Base-by-base conservation (phyloP, 2,113 vertebrate genomes). In the Nicator chloris region DNA sequence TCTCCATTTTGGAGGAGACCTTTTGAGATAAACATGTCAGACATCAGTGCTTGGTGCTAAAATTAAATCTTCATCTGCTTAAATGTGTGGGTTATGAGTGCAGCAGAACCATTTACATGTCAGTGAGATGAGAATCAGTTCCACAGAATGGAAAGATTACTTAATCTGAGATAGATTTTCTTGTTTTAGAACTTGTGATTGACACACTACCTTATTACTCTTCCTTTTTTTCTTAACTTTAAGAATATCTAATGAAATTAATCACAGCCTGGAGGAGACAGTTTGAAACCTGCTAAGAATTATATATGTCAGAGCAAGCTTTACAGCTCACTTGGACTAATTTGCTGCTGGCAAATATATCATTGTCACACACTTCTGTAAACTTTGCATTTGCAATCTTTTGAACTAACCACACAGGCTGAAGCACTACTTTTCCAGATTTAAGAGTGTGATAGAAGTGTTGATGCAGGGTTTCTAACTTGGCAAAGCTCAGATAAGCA, bases 261-360 rank as follows among this genome's bases (percentile, higher is more conserved):
- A 97, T 97, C 93, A 96, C 95, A 97, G 92, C 91, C 90, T 95
- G 51, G 61, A 97, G 93, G 71, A 97, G 72, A 88, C 86, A 97
- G 90, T 93, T 97, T 93, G 96, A 94, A 94, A 96, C 72, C 96
- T 95, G 93, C 66, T 95, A 91, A 94, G 94, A 98, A 98, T 97
- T 97, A 91, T 93, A 88, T 89, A 95, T 96, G 90, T 95, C 90
- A 94, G 91, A 92, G 91, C 51, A 92, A 92, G 95, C 95, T 97
- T 96, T 97, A 97, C 80, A 97, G 92, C 90, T 96, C 86, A 88
- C 89, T 97, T 95, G 90, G 96, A 92, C 95, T 97, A 95, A 96
- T 97, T 96, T 96, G 90, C 95, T 97, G 81, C 82, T 96, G 96
- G 96, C 94, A 97, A 97, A 97, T 94, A 93, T 86, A 95, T 97